Evolutionary conservation across 2,888 invertebrate species (phyloP), one percentile per base, ranked within the genome.

Genomic region (Chaitophorus viminalis): DNA sequence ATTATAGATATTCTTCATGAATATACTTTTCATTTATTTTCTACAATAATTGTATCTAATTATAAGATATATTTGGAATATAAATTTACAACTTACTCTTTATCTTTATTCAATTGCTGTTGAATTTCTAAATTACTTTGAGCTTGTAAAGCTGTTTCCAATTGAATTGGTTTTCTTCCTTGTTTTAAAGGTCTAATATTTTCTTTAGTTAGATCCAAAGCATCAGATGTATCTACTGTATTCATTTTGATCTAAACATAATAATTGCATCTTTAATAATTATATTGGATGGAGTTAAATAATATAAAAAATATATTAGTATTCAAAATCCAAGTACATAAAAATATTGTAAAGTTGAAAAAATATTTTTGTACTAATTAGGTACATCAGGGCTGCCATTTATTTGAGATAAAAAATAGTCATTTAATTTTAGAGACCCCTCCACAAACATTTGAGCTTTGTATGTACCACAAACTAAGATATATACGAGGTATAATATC

Each of bases 111-210:
- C 91, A 94, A 93, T 92, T 94, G 94, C 92, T 93, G 93, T 90
- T 95, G 94, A 90, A 93, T 93, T 91, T 95, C 94, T 83, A 93
- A 92, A 91, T 95, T 94, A 89, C 94, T 94, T 91, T 95, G 95
- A 88, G 95, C 95, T 91, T 95, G 94, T 89, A 98, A 92, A 29
- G 96, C 97, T 89, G 95, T 94, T 90, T 95, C 95, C 90, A 98
- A 92, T 91, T 95, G 94, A 87, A 94, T 93, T 89, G 95, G 94
- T 92, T 96, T 96, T 90, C 98, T 94, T 74, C 98, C 98, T 90
- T 96, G 95, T 90, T 95, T 94, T 90, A 98, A 92, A 82, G 99
- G 99, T 91, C 97, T 97, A 90, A 99, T 98, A 92, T 98, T 98
- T 93, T 98, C 98, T 92, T 98, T 98, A 90, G 95, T 92, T 82